Percentiles rank a stretch among this genome's conserved stretches.
phyloP scores from a whole-genome alignment of 2,797 vertebrate species.

The Epinephelus awoara region DNA sequence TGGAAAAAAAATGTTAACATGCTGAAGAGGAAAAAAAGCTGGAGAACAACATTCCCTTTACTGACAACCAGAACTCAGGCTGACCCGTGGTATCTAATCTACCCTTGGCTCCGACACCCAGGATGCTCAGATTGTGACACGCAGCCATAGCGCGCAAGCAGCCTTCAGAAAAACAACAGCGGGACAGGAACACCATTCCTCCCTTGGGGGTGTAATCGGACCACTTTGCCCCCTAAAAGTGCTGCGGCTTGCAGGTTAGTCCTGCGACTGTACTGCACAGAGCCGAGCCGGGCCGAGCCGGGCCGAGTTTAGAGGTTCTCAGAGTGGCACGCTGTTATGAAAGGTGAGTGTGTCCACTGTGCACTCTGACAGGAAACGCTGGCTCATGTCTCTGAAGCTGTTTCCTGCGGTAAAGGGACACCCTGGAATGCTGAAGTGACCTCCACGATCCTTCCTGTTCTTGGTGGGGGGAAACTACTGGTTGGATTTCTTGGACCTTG shows the following conservation, averaged over 20 bases:
- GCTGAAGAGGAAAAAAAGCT: neutral
- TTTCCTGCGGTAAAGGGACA: conserved; percentile 80
- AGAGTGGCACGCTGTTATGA: conserved; percentile 63
- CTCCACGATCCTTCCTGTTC: conserved; percentile 63
- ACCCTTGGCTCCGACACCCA: conserved; percentile 28
- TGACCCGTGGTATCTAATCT: conserved; percentile 50
- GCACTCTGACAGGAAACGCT: conserved; percentile 74
- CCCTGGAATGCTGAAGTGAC: conserved; percentile 68
- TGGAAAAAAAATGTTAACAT: conserved; percentile 27
- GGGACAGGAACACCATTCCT: conserved; percentile 32
- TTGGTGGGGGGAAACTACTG: conserved; percentile 1
- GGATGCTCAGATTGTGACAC: conserved; percentile 47
- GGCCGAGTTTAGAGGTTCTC: conserved; percentile 29
- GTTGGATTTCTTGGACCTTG: conserved; percentile 26
- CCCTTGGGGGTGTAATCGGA: conserved; percentile 63
- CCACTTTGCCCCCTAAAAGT: conserved; percentile 71
- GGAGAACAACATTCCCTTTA: conserved; percentile 39
- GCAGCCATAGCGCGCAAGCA: conserved; percentile 6
- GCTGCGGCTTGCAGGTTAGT: conserved; percentile 64
- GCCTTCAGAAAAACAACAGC: conserved; percentile 37
- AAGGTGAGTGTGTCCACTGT: conserved; percentile 68
- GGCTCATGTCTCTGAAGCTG: conserved; percentile 74
- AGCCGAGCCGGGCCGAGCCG: neutral
- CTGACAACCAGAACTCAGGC: conserved; percentile 39
- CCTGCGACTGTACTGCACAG: conserved; percentile 15